phyloP scores from a whole-genome alignment of 2,888 invertebrate species.

The Vesta saturnalis region DNA sequence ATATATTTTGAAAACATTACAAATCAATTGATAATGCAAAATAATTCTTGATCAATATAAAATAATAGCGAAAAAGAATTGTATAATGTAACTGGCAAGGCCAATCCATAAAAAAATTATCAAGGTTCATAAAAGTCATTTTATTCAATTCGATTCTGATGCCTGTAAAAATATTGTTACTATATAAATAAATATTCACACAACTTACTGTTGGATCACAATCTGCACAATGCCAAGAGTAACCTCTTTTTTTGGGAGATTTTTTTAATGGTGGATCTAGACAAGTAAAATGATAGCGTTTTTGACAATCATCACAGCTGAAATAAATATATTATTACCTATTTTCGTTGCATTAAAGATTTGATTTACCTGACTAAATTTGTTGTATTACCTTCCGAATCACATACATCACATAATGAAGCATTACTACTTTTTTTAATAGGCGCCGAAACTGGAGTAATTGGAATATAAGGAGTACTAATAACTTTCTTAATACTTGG shows the following conservation, averaged over 20 bases:
- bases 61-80: not conserved
- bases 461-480: not conserved
- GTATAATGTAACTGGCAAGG: not conserved
- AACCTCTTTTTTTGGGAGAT: conserved; percentile 92
- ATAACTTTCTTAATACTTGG: conserved; percentile 16
- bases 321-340: conserved; percentile 37
- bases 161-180: conserved; percentile 45
- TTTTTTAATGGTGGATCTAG: conserved; percentile 94
- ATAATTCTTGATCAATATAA: too few relatives aligned
- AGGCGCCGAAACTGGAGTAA: conserved; percentile 19
- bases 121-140: not conserved
- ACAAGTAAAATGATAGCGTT: conserved; percentile 92
- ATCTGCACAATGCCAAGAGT: conserved; percentile 95
- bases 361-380: conserved; percentile 74
- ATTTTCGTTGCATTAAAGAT: too few relatives aligned
- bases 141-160: conserved; percentile 47
- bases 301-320: conserved; percentile 92
- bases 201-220: conserved; percentile 88
- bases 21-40: too few relatives aligned
- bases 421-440: conserved; percentile 18
- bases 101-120: not conserved
- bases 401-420: conserved; percentile 72
- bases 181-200: conserved; percentile 17
- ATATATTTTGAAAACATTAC: too few relatives aligned
- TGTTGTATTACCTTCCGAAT: conserved; percentile 67